Evolutionary conservation across 2,888 invertebrate species (phyloP).

Genomic region (Orthosia gracilis): DNA sequence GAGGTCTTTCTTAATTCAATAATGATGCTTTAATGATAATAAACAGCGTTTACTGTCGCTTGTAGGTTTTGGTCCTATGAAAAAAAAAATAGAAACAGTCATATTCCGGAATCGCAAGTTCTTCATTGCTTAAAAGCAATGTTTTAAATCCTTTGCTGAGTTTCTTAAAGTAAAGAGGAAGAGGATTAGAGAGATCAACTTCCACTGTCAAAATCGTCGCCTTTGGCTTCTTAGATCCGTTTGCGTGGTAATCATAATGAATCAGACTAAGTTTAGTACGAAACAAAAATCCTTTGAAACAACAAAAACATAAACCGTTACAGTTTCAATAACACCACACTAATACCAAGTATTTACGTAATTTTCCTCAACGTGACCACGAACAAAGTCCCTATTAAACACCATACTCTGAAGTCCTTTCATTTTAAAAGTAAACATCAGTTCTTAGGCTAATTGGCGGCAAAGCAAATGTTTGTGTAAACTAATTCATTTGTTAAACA

Average conservation of each 20-base stretch:
- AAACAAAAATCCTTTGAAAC: slow-evolving; percentile 33
- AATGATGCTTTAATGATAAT: neutral
- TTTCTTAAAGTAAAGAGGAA: too few species aligned
- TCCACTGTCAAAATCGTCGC: neutral
- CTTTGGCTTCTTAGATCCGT: slow-evolving; percentile 5
- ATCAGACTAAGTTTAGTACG: neutral
- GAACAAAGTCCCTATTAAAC: slow-evolving; percentile 47
- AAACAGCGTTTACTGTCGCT: neutral
- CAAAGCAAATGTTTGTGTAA: slow-evolving; percentile 78
- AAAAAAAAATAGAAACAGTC: too few species aligned
- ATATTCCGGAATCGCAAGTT: too few species aligned
- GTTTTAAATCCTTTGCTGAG: too few species aligned
- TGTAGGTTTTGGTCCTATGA: neutral
- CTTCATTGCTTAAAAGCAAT: neutral
- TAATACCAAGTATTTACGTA: slow-evolving; percentile 34
- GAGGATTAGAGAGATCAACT: neutral
- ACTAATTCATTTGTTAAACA: slow-evolving; percentile 79
- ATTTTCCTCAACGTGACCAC: slow-evolving; percentile 57
- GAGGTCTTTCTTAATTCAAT: neutral
- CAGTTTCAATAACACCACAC: slow-evolving; percentile 22
- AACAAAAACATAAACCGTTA: slow-evolving; percentile 12
- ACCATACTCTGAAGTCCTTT: slow-evolving; percentile 38
- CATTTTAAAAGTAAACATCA: slow-evolving; percentile 71
- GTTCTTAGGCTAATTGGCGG: slow-evolving; percentile 79
- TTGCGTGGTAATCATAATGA: neutral